Evolutionary conservation across 1,140 invertebrate genomes (phyloP).

Genomic region (Bombus haemorrhoidalis): DNA sequence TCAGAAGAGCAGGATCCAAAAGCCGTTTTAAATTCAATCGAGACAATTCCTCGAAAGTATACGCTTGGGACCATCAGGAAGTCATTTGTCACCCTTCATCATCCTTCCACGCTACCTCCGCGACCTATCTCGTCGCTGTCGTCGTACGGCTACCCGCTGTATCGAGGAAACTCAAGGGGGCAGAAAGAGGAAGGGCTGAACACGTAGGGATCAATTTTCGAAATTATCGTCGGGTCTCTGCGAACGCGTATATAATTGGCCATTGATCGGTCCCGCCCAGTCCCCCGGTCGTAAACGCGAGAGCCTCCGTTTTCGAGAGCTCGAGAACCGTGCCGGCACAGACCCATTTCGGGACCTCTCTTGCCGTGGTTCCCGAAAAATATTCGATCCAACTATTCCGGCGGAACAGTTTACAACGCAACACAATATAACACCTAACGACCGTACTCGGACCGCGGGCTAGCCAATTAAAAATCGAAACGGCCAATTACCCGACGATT

Average conservation of each 20-base stretch:
- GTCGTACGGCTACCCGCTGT: background rate
- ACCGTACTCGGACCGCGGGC: slow-evolving; percentile 71
- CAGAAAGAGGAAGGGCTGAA: slow-evolving; percentile 6
- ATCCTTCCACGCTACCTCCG: slow-evolving; percentile 13
- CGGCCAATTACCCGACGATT: slow-evolving; percentile 76
- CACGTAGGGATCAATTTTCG: slow-evolving; percentile 31
- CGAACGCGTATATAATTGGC: slow-evolving; percentile 66
- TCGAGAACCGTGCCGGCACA: background rate
- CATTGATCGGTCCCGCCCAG: slow-evolving; percentile 69
- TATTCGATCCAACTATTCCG: slow-evolving; percentile 73
- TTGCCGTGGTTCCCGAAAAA: slow-evolving; percentile 40
- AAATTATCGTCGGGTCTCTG: slow-evolving; percentile 55
- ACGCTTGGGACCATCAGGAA: slow-evolving; percentile 17
- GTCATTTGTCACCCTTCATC: slow-evolving; percentile 43
- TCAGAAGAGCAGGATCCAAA: background rate
- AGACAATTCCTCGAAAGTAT: slow-evolving; percentile 32
- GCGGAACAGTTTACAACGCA: slow-evolving; percentile 74
- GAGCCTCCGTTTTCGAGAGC: slow-evolving; percentile 56
- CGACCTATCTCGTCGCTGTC: background rate
- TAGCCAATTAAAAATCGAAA: slow-evolving; percentile 81
- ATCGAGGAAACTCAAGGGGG: slow-evolving; percentile 1
- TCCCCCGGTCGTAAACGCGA: slow-evolving; percentile 74
- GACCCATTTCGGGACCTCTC: background rate
- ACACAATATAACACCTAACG: slow-evolving; percentile 79
- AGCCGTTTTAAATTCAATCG: slow-evolving; percentile 31